Evolutionary conservation across 2,888 invertebrate genomes (phyloP).

Genomic region (Hesperia comma): DNA sequence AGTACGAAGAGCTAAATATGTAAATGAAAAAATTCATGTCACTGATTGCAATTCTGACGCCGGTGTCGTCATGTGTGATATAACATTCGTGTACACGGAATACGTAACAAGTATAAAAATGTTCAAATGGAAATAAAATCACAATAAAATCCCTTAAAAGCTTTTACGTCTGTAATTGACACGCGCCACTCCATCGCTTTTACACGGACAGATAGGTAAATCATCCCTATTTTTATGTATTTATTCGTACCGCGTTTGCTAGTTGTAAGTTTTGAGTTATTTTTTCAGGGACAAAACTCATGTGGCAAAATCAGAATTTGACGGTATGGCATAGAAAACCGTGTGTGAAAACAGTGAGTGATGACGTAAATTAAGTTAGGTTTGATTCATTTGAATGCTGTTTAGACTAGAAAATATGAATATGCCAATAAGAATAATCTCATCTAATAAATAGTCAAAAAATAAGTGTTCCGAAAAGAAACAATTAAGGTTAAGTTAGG

Average conservation of each 20-base stretch:
- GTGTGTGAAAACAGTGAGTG: too few relatives aligned
- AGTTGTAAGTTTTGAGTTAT: too few relatives aligned
- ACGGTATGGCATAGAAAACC: too few relatives aligned
- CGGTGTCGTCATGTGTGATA: conserved; percentile 3
- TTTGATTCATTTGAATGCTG: too few relatives aligned
- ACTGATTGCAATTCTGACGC: conserved; percentile 23
- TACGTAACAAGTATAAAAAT: conserved; percentile 25
- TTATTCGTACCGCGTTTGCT: not conserved
- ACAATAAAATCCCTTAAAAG: conserved; percentile 22
- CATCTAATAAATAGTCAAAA: too few relatives aligned
- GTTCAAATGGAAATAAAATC: conserved; percentile 25
- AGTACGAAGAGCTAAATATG: not conserved
- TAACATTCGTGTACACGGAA: conserved; percentile 2
- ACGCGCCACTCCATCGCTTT: conserved; percentile 26
- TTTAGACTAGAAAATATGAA: too few relatives aligned
- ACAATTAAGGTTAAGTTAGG: too few relatives aligned
- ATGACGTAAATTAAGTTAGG: too few relatives aligned
- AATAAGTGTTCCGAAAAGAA: too few relatives aligned
- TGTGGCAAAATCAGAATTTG: too few relatives aligned
- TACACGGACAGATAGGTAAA: conserved; percentile 20
- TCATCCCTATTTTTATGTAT: conserved; percentile 11
- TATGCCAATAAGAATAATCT: too few relatives aligned
- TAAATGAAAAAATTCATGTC: conserved; percentile 18
- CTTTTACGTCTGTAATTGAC: conserved; percentile 44
- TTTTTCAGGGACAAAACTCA: too few relatives aligned